Evolutionary conservation across 2,113 vertebrate genomes (phyloP), one percentile per base, ranked within the genome.

Genomic region (Phylloscopus trochiloides): DNA sequence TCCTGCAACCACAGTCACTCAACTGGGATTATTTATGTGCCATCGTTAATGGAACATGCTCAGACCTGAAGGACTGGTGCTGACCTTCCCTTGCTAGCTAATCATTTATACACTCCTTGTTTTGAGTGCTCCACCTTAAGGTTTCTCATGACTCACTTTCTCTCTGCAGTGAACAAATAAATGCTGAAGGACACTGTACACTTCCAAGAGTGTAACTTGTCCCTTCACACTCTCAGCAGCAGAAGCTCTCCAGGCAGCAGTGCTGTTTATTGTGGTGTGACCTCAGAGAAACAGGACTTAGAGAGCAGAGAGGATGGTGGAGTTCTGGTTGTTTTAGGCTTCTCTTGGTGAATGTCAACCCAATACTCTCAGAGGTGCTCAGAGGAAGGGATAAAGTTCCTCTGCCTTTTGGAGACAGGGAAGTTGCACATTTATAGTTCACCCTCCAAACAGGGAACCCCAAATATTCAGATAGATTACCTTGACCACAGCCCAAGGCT

Each of bases 131-230:
- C 96, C 97, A 93, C 97, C 97, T 98, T 95, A 97, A 94, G 92
- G 77, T 86, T 98, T 96, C 95, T 97, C 92, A 97, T 97, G 97
- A 98, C 94, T 97, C 97, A 97, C 92, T 96, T 97, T 97, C 92
- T 95, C 91, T 97, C 72, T 61, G 80, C 79, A 92, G 92, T 61
- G 88, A 96, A 67, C 73, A 96, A 89, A 89, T 82, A 90, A 71
- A 92, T 63, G 51, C 79, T 61, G 86, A 93, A 92, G 94, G 59
- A 63, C 78, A 66, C 86, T 81, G 73, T n/a, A 72, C 40, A 80
- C 29, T 86, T 92, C 51, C 68, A 73, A 74, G 81, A 81, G 86
- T 78, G 81, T 12, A 79, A 59, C 17, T 52, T 80, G 66, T 40
- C n/a, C 85, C 71, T 76, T 77, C 8, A 2, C 42, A 32, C 70